Evolutionary conservation across 2,888 invertebrate genomes (phyloP).

Genomic region (Xanthorhoe spadicearia): DNA sequence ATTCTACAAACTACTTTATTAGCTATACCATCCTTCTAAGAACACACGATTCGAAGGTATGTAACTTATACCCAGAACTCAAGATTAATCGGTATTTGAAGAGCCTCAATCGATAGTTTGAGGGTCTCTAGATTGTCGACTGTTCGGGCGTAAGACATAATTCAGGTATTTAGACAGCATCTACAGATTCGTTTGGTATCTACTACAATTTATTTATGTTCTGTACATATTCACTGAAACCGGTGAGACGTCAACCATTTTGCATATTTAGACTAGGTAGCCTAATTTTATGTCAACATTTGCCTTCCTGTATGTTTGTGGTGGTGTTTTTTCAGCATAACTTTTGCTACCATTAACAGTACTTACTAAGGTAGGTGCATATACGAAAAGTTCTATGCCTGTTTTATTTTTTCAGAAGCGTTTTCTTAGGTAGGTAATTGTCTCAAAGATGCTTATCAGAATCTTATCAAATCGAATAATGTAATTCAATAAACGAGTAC

Average conservation of each 20-base stretch:
- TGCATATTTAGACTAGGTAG: not conserved
- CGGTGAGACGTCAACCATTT: not conserved
- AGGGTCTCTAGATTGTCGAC: constrained; percentile 5
- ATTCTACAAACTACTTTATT: not conserved
- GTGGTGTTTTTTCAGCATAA: too few relatives aligned
- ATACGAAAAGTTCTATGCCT: too few relatives aligned
- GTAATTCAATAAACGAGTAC: not conserved
- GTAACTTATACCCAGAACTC: not conserved
- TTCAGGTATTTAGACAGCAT: constrained; percentile 13
- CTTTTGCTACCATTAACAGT: too few relatives aligned
- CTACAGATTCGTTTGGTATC: constrained; percentile 1
- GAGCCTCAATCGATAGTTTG: constrained; percentile 11
- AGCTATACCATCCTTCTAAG: not conserved
- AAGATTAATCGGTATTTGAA: constrained; percentile 7
- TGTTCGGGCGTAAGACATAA: constrained; percentile 8
- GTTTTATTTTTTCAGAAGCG: not conserved
- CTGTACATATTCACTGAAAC: too few relatives aligned
- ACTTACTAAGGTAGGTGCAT: too few relatives aligned
- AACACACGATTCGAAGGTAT: not conserved
- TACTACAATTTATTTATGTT: not conserved
- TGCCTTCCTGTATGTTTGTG: too few relatives aligned
- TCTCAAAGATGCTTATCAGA: not conserved
- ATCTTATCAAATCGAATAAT: not conserved
- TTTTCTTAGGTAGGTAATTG: not conserved
- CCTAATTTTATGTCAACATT: not conserved